These are phyloP conservation scores for Pandemis cinnamomeana DNA, from an alignment of 2,888 invertebrate genomes.

Conservation along the genomic window DNA sequence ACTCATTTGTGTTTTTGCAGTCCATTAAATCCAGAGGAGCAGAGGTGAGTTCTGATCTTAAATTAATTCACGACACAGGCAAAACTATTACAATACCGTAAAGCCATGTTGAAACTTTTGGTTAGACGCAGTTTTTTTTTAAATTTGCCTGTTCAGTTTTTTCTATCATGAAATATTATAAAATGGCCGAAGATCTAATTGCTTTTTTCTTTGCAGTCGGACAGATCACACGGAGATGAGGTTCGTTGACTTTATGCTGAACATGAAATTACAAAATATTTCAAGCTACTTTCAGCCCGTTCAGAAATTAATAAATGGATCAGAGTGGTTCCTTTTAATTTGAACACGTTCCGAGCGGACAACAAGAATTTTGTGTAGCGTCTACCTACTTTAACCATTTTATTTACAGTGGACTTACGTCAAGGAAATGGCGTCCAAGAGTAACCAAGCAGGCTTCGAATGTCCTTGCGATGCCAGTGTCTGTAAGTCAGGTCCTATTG, in stretches of 20 bases:
- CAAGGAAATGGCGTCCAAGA: constrained; percentile 52
- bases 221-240: constrained; percentile 39
- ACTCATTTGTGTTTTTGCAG: constrained; percentile 33
- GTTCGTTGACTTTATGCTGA: constrained; percentile 18
- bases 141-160: neutral
- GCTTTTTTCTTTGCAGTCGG: constrained; percentile 32
- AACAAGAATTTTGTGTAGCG: too few species aligned
- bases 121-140: too few species aligned
- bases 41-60: constrained; percentile 37
- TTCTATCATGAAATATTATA: too few species aligned
- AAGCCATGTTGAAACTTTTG: too few species aligned
- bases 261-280: too few species aligned
- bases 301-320: too few species aligned
- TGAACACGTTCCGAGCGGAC: too few species aligned
- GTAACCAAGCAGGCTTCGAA: constrained; percentile 51
- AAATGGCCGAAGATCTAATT: neutral
- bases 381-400: neutral
- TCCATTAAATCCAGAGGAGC: constrained; percentile 41
- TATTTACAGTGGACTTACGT: constrained; percentile 27
- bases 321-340: too few species aligned
- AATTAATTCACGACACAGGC: too few species aligned
- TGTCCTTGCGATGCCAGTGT: constrained; percentile 55
- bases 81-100: neutral
- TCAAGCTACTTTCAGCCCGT: too few species aligned
- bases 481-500: constrained; percentile 48